Evolutionary conservation across 2,888 invertebrate genomes (phyloP), one percentile per base, ranked within the genome.

Genomic region (Hypomecis punctinalis): DNA sequence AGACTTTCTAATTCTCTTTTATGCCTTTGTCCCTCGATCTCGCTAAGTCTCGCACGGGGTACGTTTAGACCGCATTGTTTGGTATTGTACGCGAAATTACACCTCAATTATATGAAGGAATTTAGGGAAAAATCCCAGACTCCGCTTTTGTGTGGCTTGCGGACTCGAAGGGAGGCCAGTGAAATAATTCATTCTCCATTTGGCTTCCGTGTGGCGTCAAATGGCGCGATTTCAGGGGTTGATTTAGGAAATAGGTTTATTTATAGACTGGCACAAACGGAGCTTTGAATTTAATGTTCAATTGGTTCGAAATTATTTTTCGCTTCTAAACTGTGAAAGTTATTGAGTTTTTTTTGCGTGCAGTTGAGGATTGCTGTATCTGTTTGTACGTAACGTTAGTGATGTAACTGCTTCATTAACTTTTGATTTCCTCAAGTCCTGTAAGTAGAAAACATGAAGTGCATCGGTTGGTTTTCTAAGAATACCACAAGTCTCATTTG

Each of bases 91-190:
- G 85, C 82, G 77, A 84, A 85, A 86, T 88, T 85, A 88, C 87
- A 88, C 88, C 86, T 87, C 86, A 88, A 89, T 89, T 89, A 89
- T 86, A 81, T 77, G 76, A 77, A 84, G 82, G 80, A 82, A 78
- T 76, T 74, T 76, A 71, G 76, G 77, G 83, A 87, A 77, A 86
- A 85, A 76, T 70, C 62, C 76, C 79, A 81, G 81, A 76, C 78
- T 77, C 68, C 53, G 69, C 81, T 77, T 81, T 89, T 89, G 83
- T 89, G 78, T 77, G 76, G 23, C 23, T 23, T 23, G 23, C 23
- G 23, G 77, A 69, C 77, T 77, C 75, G 76, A 79, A 80, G 82
- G 85, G 84, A 84, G 84, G 74, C 82, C 73, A 81, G 84, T 52
- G 39, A 52, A 42, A 52, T 88, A 84, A 85, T 85, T 89, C 85